These are phyloP conservation scores for Anthrax anthrax DNA, from an alignment of 2,888 invertebrate species.

Conservation along the genomic window DNA sequence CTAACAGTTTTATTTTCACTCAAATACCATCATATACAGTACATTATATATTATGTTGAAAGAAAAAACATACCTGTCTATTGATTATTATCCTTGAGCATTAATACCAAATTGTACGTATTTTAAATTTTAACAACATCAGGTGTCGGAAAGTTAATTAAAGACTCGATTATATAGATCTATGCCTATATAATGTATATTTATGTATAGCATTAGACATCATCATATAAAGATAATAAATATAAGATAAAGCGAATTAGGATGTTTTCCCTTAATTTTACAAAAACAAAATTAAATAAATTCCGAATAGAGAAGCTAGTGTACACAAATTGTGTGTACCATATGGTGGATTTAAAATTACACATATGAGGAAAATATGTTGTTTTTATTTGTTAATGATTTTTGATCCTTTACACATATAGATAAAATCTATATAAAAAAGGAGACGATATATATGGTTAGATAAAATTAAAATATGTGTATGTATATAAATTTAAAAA, in stretches of 20 bases:
- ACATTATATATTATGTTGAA: background rate
- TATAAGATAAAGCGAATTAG: constrained; percentile 8
- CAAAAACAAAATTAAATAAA: too few species aligned
- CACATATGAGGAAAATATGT: background rate
- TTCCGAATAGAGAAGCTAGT: background rate
- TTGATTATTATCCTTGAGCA: constrained; percentile 3
- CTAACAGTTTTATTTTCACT: background rate
- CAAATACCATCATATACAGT: too few species aligned
- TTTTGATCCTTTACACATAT: background rate
- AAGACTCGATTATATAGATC: background rate
- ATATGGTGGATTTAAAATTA: background rate
- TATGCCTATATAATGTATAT: background rate
- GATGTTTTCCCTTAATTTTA: constrained; percentile 6
- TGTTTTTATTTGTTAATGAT: background rate
- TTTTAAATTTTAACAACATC: background rate
- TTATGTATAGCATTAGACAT: background rate
- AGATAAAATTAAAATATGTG: too few species aligned
- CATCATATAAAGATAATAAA: background rate
- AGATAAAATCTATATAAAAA: too few species aligned
- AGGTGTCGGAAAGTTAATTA: constrained; percentile 8
- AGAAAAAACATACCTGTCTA: constrained; percentile 2
- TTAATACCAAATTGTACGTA: background rate
- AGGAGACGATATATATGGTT: too few species aligned
- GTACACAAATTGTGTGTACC: too few species aligned
- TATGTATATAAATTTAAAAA: too few species aligned